phyloP scores from a whole-genome alignment of 1,140 invertebrate species.

The Pectinophora gossypiella region DNA sequence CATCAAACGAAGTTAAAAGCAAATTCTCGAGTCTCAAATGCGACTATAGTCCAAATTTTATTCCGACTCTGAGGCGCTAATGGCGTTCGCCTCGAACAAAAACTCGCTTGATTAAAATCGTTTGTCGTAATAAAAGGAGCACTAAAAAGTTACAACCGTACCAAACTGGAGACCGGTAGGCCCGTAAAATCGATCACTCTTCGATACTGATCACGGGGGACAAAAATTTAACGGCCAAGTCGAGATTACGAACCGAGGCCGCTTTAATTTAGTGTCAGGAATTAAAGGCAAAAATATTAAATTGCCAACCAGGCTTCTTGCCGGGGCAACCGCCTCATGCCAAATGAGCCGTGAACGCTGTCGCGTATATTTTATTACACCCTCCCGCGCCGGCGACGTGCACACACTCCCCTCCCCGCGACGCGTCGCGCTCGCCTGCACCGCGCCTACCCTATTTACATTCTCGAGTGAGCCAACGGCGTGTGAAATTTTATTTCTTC shows the following conservation, averaged over 20 bases:
- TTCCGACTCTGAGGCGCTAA: conserved; percentile 55
- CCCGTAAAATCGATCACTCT: conserved; percentile 64
- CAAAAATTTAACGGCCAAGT: conserved; percentile 61
- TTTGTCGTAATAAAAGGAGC: conserved; percentile 73
- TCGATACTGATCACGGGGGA: conserved; percentile 55
- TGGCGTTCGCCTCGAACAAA: conserved; percentile 62
- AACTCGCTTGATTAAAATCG: conserved; percentile 74
- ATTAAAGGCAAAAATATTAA: conserved; percentile 52
- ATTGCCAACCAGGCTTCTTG: conserved; percentile 29
- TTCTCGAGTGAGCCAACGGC: conserved; percentile 51
- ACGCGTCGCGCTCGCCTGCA: not conserved
- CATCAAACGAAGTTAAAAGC: conserved; percentile 63
- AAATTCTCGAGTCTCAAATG: conserved; percentile 56
- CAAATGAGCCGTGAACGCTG: conserved; percentile 50
- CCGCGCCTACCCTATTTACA: conserved; percentile 51
- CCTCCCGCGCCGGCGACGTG: conserved; percentile 14
- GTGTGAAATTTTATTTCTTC: conserved; percentile 73
- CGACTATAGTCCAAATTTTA: conserved; percentile 64
- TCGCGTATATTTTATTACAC: conserved; percentile 51
- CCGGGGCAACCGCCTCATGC: conserved; percentile 28
- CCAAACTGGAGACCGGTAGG: conserved; percentile 56
- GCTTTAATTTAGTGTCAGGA: conserved; percentile 40
- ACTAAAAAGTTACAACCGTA: conserved; percentile 73
- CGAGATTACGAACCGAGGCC: conserved; percentile 38
- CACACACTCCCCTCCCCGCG: conserved; percentile 4